Conservation (phyloP, 2,797 vertebrate species). For the Sebastes steindachneri region DNA sequence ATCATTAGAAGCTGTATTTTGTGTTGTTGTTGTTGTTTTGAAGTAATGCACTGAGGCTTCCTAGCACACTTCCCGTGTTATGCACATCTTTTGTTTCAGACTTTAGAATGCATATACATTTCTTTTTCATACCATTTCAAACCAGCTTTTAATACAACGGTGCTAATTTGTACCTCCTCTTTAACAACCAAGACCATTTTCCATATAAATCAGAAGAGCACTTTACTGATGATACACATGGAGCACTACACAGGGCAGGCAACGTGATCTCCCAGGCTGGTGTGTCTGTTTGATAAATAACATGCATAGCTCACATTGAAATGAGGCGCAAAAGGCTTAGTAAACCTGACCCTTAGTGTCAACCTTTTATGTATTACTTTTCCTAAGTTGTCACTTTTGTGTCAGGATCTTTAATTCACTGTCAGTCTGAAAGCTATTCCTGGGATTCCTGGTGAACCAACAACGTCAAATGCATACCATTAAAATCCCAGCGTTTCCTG, state of each 20-base stretch:
- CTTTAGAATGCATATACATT: neutral
- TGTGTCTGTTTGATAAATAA: constrained; percentile 35
- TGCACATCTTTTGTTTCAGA: neutral
- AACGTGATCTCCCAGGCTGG: neutral
- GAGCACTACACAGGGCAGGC: neutral
- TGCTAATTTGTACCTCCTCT: constrained; percentile 20
- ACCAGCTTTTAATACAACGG: neutral
- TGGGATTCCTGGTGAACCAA: constrained; percentile 11
- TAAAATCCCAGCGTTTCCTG: constrained; percentile 5
- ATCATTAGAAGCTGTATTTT: neutral
- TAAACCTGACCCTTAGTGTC: constrained; percentile 20
- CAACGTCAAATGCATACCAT: neutral
- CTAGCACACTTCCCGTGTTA: neutral
- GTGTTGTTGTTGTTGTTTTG: neutral
- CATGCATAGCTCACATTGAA: constrained; percentile 6
- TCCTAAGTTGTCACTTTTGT: constrained; percentile 33
- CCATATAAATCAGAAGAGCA: neutral
- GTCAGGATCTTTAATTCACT: constrained; percentile 43
- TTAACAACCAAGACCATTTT: constrained; percentile 6
- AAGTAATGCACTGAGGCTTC: neutral
- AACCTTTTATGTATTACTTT: constrained; percentile 25
- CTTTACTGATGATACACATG: neutral
- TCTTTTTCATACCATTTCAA: neutral
- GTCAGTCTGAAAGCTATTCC: constrained; percentile 28
- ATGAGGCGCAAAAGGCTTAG: constrained; percentile 18